Percentiles rank a stretch among this genome's conserved stretches.
These are phyloP conservation scores for Spermophilus dauricus DNA, from an alignment of 2,113 vertebrate genomes.

Conservation along the genomic window DNA sequence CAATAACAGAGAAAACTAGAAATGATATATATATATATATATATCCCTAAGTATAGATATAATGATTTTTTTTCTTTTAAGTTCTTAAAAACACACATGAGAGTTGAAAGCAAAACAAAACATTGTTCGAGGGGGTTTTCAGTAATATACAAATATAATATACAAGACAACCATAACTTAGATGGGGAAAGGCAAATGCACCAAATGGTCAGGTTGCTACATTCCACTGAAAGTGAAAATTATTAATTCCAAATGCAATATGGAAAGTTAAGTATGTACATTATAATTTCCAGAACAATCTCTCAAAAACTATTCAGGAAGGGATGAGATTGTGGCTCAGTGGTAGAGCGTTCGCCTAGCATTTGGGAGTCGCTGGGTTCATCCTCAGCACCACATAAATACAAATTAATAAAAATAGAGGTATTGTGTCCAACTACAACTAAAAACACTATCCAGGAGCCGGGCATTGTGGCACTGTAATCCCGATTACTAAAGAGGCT, in stretches of 20 bases:
- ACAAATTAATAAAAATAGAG: too few species aligned
- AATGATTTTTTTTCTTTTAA: not conserved
- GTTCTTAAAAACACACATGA: slow-evolving; percentile 1
- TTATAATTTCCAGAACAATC: not conserved
- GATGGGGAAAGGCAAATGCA: not conserved
- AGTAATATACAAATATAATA: not conserved
- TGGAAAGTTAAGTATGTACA: not conserved
- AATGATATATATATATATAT: not conserved
- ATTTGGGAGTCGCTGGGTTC: too few species aligned
- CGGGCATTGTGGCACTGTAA: too few species aligned
- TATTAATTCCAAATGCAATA: not conserved
- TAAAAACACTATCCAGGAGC: not conserved
- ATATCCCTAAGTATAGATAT: too few species aligned
- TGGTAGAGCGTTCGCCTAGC: too few species aligned
- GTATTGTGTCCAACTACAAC: too few species aligned
- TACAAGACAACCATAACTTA: not conserved
- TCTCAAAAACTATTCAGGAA: not conserved
- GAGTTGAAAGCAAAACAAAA: not conserved
- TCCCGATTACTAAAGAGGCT: too few species aligned
- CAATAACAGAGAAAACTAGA: not conserved
- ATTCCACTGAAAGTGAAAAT: not conserved
- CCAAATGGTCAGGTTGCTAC: not conserved
- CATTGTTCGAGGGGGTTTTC: not conserved
- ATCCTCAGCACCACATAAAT: too few species aligned
- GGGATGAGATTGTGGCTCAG: too few species aligned